Evolutionary conservation across 2,797 vertebrate genomes (phyloP), one percentile per base, ranked within the genome.

Genomic region (Melopsittacus undulatus): DNA sequence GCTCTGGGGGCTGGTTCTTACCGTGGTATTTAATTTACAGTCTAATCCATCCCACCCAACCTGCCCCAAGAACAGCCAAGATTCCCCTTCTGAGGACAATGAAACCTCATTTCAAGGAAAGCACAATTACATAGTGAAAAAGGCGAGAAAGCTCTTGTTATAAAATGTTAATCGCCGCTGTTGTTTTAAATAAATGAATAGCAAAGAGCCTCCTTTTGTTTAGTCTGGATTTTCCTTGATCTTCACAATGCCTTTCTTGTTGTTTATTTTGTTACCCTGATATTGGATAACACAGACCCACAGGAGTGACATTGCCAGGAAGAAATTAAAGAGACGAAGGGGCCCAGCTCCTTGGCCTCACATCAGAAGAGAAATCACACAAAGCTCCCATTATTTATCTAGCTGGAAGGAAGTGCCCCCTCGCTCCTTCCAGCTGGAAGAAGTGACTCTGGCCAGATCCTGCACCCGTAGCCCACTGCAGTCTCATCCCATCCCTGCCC

Each of bases 171-270:
- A 96, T 96, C 84, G 77, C 69, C 36, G 12, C 23, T 91, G 87
- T 93, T 95, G 82, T 90, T 92, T 96, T 80, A 95, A 95, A 83
- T 38, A 66, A 45, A 82, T 64, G 95, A 74, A 92, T 87, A 90
- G 90, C 91, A 89, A 89, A 93, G 68, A 91, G 36, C 42, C 40
- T 91, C 79, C 83, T 61, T 93, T 16, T 95, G 83, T 90, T 96
- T 96, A 92, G 87, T 89, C 91, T 96, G 89, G 77, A 81, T 95
- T 97, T 95, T 67, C 79, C 92, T 92, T 97, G 88, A 97, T 97
- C 94, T 94, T 23, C 72, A 46, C 48, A 51, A 83, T 92, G 72
- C 75, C 62, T 96, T 92, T 95, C 59, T 82, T 90, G 90, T 76
- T 90, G 95, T 96, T 97, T 97, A n/a, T 89, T 95, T 97, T 94